A percentile compares a stretch with the other conserved stretches of the same genome.
Conservation (phyloP, 2,797 vertebrate species). For the Sternarchorhynchus goeldii region DNA sequence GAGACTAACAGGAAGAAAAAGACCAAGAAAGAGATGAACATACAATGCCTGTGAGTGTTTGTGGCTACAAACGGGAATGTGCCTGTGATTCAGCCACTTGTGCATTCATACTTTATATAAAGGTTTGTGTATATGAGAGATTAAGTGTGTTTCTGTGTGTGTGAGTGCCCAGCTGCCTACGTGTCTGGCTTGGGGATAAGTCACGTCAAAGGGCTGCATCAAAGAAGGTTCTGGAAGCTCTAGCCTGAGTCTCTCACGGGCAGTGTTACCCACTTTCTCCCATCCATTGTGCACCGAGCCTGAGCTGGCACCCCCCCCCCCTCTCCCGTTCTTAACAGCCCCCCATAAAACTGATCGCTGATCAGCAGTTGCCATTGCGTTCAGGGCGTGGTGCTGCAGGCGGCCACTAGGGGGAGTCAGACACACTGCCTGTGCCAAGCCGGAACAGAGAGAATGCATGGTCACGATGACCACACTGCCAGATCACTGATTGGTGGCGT, state of each 20-base stretch:
- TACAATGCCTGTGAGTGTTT: too few relatives aligned
- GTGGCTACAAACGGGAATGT: neutral
- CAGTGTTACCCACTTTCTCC: conserved; percentile 17
- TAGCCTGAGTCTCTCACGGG: conserved; percentile 9
- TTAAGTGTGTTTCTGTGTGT: conserved; percentile 9
- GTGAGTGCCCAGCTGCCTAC: conserved; percentile 49
- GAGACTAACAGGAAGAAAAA: neutral
- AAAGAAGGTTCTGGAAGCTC: conserved; percentile 49
- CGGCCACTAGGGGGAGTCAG: conserved; percentile 48
- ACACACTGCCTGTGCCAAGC: neutral
- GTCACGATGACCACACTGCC: conserved; percentile 49
- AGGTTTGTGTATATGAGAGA: conserved; percentile 22
- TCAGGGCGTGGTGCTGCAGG: neutral
- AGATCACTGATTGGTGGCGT: conserved; percentile 32
- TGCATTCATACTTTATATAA: neutral
- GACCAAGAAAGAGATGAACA: too few relatives aligned
- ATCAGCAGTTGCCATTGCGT: conserved; percentile 5
- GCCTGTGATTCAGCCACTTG: conserved; percentile 21
- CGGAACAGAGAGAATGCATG: conserved; percentile 34
- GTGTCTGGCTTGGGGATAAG: conserved; percentile 43
- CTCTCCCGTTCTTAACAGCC: neutral
- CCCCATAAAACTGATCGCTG: neutral
- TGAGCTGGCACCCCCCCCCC: too few relatives aligned
- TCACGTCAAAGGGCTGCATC: conserved; percentile 39
- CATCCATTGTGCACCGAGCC: neutral